Evolutionary conservation across 2,797 vertebrate species (phyloP), one percentile per base, ranked within the genome.

Genomic region (Aldrovandia affinis): DNA sequence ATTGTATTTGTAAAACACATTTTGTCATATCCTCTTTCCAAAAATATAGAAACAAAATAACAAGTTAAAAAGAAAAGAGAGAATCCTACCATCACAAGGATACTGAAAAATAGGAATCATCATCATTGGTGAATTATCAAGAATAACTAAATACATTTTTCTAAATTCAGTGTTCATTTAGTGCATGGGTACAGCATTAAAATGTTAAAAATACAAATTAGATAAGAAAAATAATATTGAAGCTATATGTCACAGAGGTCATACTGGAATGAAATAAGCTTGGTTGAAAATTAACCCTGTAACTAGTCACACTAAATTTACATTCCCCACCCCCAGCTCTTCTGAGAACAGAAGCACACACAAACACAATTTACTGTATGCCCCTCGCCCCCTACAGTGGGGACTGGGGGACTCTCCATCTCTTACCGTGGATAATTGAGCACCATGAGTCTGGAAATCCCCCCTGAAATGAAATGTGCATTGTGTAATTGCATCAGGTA

Each of bases 381-480:
- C 85, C 88, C 87, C 90, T 88, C 91, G 85, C 91, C 89, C 92
- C 90, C 91, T 90, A 90, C 91, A 92, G 82, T 83, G 87, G 91
- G 88, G 90, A 93, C 92, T 93, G 91, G 91, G 85, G 93, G 92
- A 92, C 93, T 93, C 85, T 88, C 87, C 88, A 92, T 91, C 94
- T 93, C 93, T 91, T 91, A 92, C 88, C 88, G 22, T 89, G 87
- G 93, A 94, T 97, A 97, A 98, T 97, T 97, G 95, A 96, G 96
- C 95, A 95, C 94, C 94, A 92, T 93, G 91, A 94, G 94, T 87
- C 85, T 68, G 85, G 93, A 94, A 94, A 94, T 91, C 92, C 94
- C 95, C 87, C 90, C 89, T 86, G 90, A 86, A 91, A 93, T 89
- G 88, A 90, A 87, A 88, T 87, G 86, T 86, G 78, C 86, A 83